Evolutionary conservation across 2,113 vertebrate species (phyloP).

Genomic region (Sylvia atricapilla): DNA sequence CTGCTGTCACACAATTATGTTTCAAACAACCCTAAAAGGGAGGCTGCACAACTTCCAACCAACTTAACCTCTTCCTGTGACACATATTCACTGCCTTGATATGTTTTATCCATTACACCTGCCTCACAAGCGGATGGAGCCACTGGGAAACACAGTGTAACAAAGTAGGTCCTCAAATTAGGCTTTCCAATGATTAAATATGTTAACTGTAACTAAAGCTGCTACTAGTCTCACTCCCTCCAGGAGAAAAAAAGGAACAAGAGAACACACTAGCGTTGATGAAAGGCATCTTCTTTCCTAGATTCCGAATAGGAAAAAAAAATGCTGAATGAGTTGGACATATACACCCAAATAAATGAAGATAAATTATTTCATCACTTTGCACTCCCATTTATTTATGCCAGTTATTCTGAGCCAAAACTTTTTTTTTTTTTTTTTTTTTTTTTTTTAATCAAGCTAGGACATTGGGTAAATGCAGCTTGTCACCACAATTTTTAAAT

Average conservation of each 20-base stretch:
- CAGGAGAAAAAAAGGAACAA: background rate
- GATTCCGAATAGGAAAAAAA: background rate
- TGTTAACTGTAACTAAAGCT: conserved; percentile 52
- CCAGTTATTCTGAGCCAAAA: background rate
- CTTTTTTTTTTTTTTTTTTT: background rate
- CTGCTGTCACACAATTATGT: background rate
- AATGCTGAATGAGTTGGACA: background rate
- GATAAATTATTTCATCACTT: background rate
- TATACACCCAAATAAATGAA: background rate
- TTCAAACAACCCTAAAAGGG: background rate
- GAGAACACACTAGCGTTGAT: background rate
- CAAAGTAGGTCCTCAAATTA: conserved; percentile 34
- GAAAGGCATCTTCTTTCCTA: background rate
- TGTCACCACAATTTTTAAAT: background rate
- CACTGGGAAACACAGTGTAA: background rate
- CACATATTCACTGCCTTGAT: background rate
- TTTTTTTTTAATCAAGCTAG: background rate
- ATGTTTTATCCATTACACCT: background rate
- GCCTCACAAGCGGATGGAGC: background rate
- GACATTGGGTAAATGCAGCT: background rate
- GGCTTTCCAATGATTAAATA: conserved; percentile 6
- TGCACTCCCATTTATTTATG: background rate
- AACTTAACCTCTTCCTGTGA: background rate
- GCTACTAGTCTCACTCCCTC: background rate
- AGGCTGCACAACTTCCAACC: background rate